Evolutionary conservation across 64 coral and sea anemone species (phyloP).

Genomic region (Anthopleura sola): DNA sequence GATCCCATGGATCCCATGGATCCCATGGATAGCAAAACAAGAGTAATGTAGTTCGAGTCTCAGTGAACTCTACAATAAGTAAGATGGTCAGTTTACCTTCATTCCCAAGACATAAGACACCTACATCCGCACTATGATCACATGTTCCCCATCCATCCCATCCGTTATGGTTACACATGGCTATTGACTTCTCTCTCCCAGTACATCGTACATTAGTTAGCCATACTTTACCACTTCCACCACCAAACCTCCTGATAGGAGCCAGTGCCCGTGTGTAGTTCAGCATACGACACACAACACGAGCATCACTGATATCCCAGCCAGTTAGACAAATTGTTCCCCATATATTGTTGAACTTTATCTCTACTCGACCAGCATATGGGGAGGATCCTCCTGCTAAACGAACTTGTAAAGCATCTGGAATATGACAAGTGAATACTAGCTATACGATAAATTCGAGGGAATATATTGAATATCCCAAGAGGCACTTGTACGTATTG

Average conservation of each 20-base stretch:
- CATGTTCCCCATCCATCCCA: neutral
- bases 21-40: too few relatives aligned
- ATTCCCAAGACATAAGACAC: neutral
- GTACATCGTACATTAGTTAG: neutral
- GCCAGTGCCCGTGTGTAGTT: neutral
- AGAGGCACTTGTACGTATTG: too few relatives aligned
- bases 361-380: neutral
- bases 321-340: neutral
- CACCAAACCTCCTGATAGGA: neutral
- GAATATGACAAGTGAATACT: too few relatives aligned
- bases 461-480: too few relatives aligned
- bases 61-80: too few relatives aligned
- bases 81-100: too few relatives aligned
- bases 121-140: neutral
- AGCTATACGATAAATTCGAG: too few relatives aligned
- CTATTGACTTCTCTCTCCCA: neutral
- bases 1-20: too few relatives aligned
- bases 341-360: neutral
- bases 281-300: neutral
- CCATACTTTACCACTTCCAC: conserved; percentile 7
- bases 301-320: neutral
- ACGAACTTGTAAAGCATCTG: neutral
- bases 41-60: too few relatives aligned
- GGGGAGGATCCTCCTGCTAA: neutral
- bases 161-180: neutral